A percentile compares a stretch with the other conserved stretches of the same genome.
Conservation (phyloP, 2,888 invertebrate species). For the Netelia virgata region DNA sequence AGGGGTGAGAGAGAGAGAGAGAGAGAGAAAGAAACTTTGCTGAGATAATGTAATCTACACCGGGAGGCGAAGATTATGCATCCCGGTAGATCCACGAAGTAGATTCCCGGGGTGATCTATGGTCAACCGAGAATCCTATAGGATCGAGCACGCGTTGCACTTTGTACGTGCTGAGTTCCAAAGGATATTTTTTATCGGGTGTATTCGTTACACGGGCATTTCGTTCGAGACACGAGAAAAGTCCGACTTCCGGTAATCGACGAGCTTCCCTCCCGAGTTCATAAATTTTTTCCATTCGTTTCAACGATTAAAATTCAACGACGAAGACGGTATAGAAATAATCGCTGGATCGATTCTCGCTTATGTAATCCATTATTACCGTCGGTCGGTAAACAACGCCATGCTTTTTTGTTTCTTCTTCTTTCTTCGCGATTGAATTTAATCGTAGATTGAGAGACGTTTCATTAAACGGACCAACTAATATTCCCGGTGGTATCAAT, state of each 20-base stretch:
- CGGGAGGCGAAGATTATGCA: constrained; percentile 78
- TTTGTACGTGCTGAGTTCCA: constrained; percentile 18
- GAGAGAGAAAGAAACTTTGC: constrained; percentile 26
- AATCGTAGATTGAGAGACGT: constrained; percentile 10
- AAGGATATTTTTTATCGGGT: constrained; percentile 3
- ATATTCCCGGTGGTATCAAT: constrained; percentile 23
- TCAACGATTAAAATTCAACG: no score
- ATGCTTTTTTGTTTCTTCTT: no score
- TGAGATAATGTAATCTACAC: constrained; percentile 77
- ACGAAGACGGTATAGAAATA: no score
- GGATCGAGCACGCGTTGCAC: constrained; percentile 53
- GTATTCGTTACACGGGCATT: constrained; percentile 22
- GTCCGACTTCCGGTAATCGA: constrained; percentile 43
- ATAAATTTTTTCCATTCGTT: background rate
- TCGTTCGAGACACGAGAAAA: constrained; percentile 21
- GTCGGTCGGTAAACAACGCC: background rate
- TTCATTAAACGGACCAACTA: constrained; percentile 11
- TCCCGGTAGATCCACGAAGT: constrained; percentile 79
- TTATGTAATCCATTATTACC: background rate
- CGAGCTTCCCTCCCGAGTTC: background rate
- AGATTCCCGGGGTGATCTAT: constrained; percentile 78
- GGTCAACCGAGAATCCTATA: constrained; percentile 65
- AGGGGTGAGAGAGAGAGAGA: no score
- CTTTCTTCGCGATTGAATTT: background rate
- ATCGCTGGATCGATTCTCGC: background rate